Evolutionary conservation across 2,888 invertebrate species (phyloP), one percentile per base, ranked within the genome.

Genomic region (Tipula confusa): DNA sequence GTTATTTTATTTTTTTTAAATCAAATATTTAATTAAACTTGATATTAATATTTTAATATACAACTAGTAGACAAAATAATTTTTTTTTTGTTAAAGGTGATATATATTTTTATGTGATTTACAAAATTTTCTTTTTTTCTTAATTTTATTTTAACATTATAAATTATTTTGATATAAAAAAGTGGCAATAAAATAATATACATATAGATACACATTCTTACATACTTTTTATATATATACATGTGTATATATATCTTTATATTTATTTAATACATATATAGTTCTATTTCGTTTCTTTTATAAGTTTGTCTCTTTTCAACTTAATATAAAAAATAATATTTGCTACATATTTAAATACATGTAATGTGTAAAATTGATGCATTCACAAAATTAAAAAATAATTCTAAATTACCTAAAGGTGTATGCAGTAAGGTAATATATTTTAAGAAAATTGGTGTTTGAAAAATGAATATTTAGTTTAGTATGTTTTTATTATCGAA

Each of bases 171-270:
- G 24, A 64, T 64, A 64, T 64, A 64, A 64, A 64, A 64, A 24
- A 64, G 64, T 64, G 64, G 64, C 64, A 64, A 24, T 64, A 64
- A 64, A 64, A n/a, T n/a, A n/a, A n/a, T n/a, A n/a, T n/a, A n/a
- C n/a, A n/a, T n/a, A n/a, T n/a, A n/a, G n/a, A n/a, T n/a, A n/a
- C n/a, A n/a, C n/a, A n/a, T n/a, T n/a, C n/a, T n/a, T n/a, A n/a
- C n/a, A n/a, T n/a, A n/a, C n/a, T n/a, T n/a, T n/a, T n/a, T n/a
- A n/a, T n/a, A n/a, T n/a, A n/a, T n/a, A n/a, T n/a, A n/a, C n/a
- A n/a, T n/a, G n/a, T n/a, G n/a, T n/a, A n/a, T n/a, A n/a, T n/a
- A n/a, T n/a, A n/a, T n/a, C n/a, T n/a, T n/a, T n/a, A n/a, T n/a
- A n/a, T n/a, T n/a, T n/a, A n/a, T n/a, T n/a, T n/a, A n/a, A 9